Evolutionary conservation across 2,797 vertebrate species (phyloP).

Genomic region (Pseudopleuronectes americanus): DNA sequence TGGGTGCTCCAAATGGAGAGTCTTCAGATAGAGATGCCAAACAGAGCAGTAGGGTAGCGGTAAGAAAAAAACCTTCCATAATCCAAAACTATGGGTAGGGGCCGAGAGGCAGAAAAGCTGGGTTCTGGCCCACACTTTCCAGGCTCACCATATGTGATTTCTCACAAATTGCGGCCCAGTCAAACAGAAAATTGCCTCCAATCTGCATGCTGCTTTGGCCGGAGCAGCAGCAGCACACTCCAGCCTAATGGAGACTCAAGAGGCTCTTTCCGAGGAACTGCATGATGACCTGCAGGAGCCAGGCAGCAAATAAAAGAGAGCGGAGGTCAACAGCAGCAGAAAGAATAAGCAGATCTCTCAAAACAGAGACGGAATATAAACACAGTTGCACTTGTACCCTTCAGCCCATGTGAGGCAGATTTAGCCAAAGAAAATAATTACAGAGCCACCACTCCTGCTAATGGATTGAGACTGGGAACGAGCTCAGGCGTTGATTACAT

Average conservation of each 20-base stretch:
- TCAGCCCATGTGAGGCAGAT: slow-evolving; percentile 36
- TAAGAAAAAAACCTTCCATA: not conserved
- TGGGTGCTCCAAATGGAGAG: not conserved
- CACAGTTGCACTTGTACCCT: slow-evolving; percentile 48
- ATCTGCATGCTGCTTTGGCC: slow-evolving; percentile 5
- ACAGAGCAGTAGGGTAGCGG: not conserved
- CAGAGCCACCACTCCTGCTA: slow-evolving; percentile 45
- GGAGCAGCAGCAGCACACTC: not conserved
- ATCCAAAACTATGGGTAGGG: not conserved
- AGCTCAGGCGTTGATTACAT: slow-evolving; percentile 70
- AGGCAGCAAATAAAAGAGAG: slow-evolving; percentile 14
- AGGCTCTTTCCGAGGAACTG: slow-evolving; percentile 11
- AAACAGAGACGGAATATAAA: slow-evolving; percentile 46
- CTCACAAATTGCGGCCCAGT: slow-evolving; percentile 17
- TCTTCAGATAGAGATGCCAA: not conserved
- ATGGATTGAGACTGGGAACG: slow-evolving; percentile 68
- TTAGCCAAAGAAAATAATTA: slow-evolving; percentile 66
- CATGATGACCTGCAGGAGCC: slow-evolving; percentile 4
- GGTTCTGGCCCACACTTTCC: slow-evolving; percentile 13
- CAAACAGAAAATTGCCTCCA: slow-evolving; percentile 16
- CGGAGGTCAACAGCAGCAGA: slow-evolving; percentile 13
- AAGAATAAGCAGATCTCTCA: slow-evolving; percentile 21
- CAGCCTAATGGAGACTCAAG: slow-evolving; percentile 36
- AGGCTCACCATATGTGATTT: slow-evolving; percentile 28
- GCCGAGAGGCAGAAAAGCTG: not conserved